Conservation (phyloP, 2,888 invertebrate genomes). For the Eupithecia tripunctaria region DNA sequence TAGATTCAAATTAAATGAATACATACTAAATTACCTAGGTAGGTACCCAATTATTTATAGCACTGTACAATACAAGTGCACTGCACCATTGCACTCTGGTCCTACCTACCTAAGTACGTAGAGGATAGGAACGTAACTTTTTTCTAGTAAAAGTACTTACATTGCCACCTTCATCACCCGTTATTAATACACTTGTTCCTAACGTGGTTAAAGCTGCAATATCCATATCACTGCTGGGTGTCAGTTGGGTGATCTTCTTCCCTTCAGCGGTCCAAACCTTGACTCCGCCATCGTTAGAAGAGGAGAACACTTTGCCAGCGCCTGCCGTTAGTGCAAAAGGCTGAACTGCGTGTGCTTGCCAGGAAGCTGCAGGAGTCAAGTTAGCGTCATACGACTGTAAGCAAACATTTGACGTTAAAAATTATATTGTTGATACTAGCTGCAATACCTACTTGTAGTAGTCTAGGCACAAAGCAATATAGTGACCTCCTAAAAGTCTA, state of each 20-base stretch:
- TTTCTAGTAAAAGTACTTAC: slow-evolving; percentile 67
- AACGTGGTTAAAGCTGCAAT: slow-evolving; percentile 63
- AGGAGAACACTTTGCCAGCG: slow-evolving; percentile 82
- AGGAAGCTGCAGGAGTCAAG: slow-evolving; percentile 60
- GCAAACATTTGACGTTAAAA: not conserved
- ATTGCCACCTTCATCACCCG: slow-evolving; percentile 86
- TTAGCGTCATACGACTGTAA: slow-evolving; percentile 65
- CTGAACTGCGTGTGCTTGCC: slow-evolving; percentile 86
- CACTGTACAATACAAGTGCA: not conserved
- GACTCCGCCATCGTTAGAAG: slow-evolving; percentile 87
- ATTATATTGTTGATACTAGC: not conserved
- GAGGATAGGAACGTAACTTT: not conserved
- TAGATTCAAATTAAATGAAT: not conserved
- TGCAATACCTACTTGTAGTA: not conserved
- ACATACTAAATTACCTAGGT: no score
- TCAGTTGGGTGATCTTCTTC: slow-evolving; percentile 65
- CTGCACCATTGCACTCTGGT: no score
- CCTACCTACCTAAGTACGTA: not conserved
- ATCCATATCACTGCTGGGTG: slow-evolving; percentile 70
- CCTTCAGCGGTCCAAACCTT: slow-evolving; percentile 81
- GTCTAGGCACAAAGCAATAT: not conserved
- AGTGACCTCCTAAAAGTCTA: not conserved
- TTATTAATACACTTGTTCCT: slow-evolving; percentile 76
- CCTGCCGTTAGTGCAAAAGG: slow-evolving; percentile 84
- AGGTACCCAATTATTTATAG: not conserved